A percentile compares a stretch with the other conserved stretches of the same genome.
phyloP scores from a whole-genome alignment of 92 coral and sea anemone species.

The Zoanthus sociatus region DNA sequence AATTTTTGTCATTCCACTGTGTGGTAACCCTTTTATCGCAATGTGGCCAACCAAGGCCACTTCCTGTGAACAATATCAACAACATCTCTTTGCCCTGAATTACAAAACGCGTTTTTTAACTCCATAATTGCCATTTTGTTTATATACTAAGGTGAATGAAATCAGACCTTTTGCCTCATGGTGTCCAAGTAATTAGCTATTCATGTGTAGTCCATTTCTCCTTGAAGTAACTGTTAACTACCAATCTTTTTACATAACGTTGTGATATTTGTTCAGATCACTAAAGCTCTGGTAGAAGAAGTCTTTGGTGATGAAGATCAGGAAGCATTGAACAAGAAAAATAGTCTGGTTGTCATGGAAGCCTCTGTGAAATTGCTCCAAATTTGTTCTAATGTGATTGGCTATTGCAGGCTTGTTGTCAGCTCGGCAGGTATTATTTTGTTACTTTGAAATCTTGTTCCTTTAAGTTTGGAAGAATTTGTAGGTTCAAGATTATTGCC shows the following conservation, averaged over 20 bases:
- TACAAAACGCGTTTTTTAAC: too few relatives aligned
- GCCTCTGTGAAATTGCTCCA: slow-evolving; percentile 81
- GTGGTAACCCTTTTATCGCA: too few relatives aligned
- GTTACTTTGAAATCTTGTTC: neutral
- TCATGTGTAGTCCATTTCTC: too few relatives aligned
- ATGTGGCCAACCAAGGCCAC: too few relatives aligned
- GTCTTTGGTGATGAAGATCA: slow-evolving; percentile 73
- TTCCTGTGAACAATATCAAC: too few relatives aligned
- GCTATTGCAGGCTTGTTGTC: slow-evolving; percentile 90
- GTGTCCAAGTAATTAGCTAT: too few relatives aligned
- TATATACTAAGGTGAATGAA: too few relatives aligned
- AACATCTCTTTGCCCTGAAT: too few relatives aligned
- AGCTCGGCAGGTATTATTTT: slow-evolving; percentile 74
- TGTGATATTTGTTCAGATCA: slow-evolving; percentile 62
- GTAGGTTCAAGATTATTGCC: neutral
- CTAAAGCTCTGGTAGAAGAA: slow-evolving; percentile 81
- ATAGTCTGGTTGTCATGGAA: slow-evolving; percentile 86
- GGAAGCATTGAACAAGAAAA: slow-evolving; percentile 69
- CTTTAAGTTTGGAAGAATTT: neutral
- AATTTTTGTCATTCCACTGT: too few relatives aligned
- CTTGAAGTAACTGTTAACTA: too few relatives aligned
- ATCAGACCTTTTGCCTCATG: too few relatives aligned
- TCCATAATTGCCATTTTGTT: too few relatives aligned
- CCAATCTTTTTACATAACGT: neutral
- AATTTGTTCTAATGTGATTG: slow-evolving; percentile 86